A percentile compares a stretch with the other conserved stretches of the same genome.
These are phyloP conservation scores for Zaprionus taronus DNA, from an alignment of 1,140 invertebrate genomes.

Conservation along the genomic window DNA sequence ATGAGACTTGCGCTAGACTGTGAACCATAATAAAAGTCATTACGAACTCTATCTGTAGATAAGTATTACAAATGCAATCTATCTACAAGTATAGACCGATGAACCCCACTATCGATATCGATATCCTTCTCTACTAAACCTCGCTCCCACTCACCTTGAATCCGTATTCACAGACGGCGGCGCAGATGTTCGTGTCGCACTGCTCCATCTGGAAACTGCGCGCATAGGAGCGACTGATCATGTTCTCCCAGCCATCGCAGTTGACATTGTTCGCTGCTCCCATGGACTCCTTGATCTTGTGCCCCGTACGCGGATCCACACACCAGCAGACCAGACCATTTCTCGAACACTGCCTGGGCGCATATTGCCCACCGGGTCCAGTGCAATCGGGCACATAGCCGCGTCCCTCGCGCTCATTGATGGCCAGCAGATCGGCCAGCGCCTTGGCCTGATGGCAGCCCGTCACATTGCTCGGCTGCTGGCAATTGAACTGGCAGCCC, in stretches of 20 bases:
- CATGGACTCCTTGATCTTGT: conserved; percentile 91
- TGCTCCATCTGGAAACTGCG: conserved; percentile 85
- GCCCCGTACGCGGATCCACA: conserved; percentile 89
- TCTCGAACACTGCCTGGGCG: conserved; percentile 90
- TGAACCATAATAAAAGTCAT: no score
- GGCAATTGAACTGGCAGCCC: conserved; percentile 89
- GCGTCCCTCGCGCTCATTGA: conserved; percentile 91
- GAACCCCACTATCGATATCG: no score
- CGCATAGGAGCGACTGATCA: conserved; percentile 83
- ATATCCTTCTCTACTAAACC: no score
- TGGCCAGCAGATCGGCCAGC: conserved; percentile 90
- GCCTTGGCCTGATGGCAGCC: conserved; percentile 91
- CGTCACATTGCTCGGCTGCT: conserved; percentile 89
- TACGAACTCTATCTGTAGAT: no score
- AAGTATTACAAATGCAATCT: no score
- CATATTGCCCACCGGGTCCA: conserved; percentile 88
- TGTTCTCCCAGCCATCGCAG: conserved; percentile 86
- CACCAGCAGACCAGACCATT: conserved; percentile 95
- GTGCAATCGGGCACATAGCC: conserved; percentile 93
- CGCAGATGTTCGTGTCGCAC: conserved; percentile 88
- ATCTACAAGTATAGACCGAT: no score
- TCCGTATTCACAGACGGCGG: conserved; percentile 93
- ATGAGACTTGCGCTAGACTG: no score
- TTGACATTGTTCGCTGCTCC: conserved; percentile 89
- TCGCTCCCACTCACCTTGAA: conserved; percentile 86